Base-by-base conservation (phyloP, 2,888 invertebrate genomes). In the Orchesellides sinensis region DNA sequence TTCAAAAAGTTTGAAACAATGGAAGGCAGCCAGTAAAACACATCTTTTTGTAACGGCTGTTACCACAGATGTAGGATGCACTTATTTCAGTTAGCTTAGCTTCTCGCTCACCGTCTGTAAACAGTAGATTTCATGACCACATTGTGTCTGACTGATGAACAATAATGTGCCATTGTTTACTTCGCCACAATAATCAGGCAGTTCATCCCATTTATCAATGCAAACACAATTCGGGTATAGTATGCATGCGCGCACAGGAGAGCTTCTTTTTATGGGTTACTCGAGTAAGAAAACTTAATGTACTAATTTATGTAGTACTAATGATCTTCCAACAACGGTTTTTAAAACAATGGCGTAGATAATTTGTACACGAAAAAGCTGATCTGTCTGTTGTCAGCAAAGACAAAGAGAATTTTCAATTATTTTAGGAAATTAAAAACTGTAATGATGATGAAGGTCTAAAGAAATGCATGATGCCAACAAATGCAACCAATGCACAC, bases 131-230 rank as follows among this genome's bases (percentile, higher is more conserved):
- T 77, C 66, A 77, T 68, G 75, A 77, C 75, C 75, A 59, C 75
- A 77, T 77, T 77, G 75, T 77, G 35, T 66, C 47, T 68, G 21
- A 54, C 65, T 74, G 74, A 77, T 59, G 75, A 77, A 77, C 56
- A 68, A 47, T 77, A 77, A 77, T 66, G 75, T 25, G 5, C 75
- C 40, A 77, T 77, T 77, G 75, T 77, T 56, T 66, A 54, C 52
- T 19, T 21, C 8, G 54, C 23, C 25, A 25, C 2, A 52, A 21
- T n/a, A 52, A 52, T 32, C 5, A 32, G 32, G 40, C 4, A 40
- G 10, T 40, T 40, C 14, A 49, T n/a, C 2, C 23, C 25, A 54
- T 54, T 23, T 25, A 25, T 21, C 49, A 49, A 35, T 8, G 8
- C n/a, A 19, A 19, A 17, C 49, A 49, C 8, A 49, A 49, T 17